Evolutionary conservation across 2,797 vertebrate species (phyloP).

Genomic region (Distichodus sexfasciatus): DNA sequence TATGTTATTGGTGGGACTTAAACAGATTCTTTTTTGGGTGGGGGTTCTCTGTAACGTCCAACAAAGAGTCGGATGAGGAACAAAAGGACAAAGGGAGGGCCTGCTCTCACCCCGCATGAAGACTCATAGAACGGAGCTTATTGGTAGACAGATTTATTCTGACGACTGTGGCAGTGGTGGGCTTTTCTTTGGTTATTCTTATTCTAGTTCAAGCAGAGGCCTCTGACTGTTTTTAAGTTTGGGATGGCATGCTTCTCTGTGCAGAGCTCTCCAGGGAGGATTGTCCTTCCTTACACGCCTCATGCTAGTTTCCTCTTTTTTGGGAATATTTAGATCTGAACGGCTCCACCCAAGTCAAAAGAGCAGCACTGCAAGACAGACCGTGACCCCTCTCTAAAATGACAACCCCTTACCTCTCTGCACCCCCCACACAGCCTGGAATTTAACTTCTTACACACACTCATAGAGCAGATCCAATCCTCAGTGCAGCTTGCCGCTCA

Average conservation of each 20-base stretch:
- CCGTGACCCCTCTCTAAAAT: conserved; percentile 54
- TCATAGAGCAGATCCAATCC: conserved; percentile 55
- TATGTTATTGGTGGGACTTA: conserved; percentile 65
- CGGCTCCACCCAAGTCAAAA: conserved; percentile 61
- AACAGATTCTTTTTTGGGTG: conserved; percentile 46
- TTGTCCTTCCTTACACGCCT: conserved; percentile 8
- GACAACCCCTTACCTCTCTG: conserved; percentile 60
- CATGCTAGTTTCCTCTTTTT: conserved; percentile 62
- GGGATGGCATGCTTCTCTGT: conserved; percentile 10
- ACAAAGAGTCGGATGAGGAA: conserved; percentile 69
- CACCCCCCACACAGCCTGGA: conserved; percentile 53
- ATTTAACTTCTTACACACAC: conserved; percentile 22
- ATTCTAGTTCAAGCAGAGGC: not conserved
- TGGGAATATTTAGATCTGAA: conserved; percentile 65
- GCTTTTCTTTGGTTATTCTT: not conserved
- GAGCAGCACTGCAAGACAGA: not conserved
- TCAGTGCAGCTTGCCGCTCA: conserved; percentile 38
- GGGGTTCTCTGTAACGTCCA: conserved; percentile 46
- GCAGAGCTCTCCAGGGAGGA: not conserved
- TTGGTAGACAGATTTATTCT: not conserved
- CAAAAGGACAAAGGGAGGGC: conserved; percentile 65
- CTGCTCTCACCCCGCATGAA: conserved; percentile 21
- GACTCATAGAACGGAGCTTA: conserved; percentile 49
- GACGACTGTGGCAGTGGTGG: not conserved
- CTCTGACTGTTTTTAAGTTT: not conserved